phyloP scores from a whole-genome alignment of 1,140 invertebrate genomes.

The Heliconius hewitsoni region DNA sequence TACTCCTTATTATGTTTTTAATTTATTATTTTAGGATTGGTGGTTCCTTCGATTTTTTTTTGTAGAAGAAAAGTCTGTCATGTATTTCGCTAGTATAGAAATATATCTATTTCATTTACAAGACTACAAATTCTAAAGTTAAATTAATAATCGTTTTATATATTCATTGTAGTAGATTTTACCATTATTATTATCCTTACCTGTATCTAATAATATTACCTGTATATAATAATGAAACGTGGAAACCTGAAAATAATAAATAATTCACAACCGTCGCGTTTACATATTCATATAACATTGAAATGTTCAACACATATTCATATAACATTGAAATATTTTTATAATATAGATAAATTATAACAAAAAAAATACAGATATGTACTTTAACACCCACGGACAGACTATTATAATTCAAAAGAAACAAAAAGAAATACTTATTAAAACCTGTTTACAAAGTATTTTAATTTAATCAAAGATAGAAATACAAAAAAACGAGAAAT shows the following conservation, averaged over 20 bases:
- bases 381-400: no score
- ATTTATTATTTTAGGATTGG: background rate
- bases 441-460: background rate
- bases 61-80: background rate
- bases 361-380: no score
- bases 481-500: background rate
- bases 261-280: no score
- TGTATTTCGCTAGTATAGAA: background rate
- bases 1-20: slow-evolving; percentile 36
- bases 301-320: no score
- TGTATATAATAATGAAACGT: no score
- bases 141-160: background rate
- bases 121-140: background rate
- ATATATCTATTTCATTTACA: background rate
- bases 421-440: no score
- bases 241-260: no score
- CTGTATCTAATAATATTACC: no score
- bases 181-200: background rate
- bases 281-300: no score
- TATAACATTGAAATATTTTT: no score
- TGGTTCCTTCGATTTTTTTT: background rate
- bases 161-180: background rate
- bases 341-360: no score
- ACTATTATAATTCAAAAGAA: no score
- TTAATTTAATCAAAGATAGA: background rate